phyloP scores from a whole-genome alignment of 30 jellyfish, hydroid and myxozoan species.

The Aurelia aurita complex sp. Pacific region DNA sequence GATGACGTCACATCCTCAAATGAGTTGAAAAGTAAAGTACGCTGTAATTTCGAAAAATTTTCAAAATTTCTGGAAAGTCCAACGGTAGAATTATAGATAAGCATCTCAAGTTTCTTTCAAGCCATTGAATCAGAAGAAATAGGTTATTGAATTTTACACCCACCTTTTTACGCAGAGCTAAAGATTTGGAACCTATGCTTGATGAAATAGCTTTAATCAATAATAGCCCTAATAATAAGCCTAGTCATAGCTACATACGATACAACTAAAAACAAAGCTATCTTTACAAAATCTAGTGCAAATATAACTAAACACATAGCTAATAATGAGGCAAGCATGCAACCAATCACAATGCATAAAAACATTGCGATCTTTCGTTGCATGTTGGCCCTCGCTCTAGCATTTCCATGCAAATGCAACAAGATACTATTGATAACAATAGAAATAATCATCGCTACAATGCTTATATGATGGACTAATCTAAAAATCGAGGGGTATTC shows the following conservation, averaged over 20 bases:
- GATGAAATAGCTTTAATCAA: background rate
- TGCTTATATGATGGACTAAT: conserved; percentile 34
- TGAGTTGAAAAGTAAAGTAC: too few species aligned
- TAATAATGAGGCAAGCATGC: conserved; percentile 52
- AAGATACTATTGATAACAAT: conserved; percentile 57
- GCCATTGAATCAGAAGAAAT: too few species aligned
- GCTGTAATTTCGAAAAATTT: too few species aligned
- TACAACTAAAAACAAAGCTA: conserved; percentile 65
- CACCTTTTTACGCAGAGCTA: background rate
- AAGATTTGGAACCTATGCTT: background rate
- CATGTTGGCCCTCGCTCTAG: conserved; percentile 35
- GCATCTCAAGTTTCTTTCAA: too few species aligned
- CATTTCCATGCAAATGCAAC: conserved; percentile 40
- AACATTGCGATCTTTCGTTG: conserved; percentile 35
- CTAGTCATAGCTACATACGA: conserved; percentile 74
- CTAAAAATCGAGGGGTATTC: conserved; percentile 10
- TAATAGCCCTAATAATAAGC: conserved; percentile 15
- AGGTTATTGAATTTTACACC: too few species aligned
- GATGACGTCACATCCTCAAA: too few species aligned
- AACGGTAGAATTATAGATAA: too few species aligned
- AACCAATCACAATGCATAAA: conserved; percentile 35
- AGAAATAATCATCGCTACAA: conserved; percentile 62
- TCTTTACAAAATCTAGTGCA: conserved; percentile 85
- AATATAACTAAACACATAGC: conserved; percentile 46
- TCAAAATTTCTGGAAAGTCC: too few species aligned